Evolutionary conservation across 2,797 vertebrate species (phyloP).

Genomic region (Thunnus albacares): DNA sequence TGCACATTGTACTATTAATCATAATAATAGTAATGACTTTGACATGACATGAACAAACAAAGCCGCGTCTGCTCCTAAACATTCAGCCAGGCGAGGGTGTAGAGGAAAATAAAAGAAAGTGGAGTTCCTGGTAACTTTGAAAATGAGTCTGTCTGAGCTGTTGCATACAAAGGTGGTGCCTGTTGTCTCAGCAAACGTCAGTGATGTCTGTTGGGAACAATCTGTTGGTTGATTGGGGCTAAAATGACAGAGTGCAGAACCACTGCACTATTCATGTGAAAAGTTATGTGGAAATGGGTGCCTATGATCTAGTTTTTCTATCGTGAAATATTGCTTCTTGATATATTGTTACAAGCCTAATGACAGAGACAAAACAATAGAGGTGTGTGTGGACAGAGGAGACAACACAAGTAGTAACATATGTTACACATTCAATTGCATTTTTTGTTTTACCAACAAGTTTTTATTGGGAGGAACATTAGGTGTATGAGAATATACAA

Average conservation of each 20-base stretch:
- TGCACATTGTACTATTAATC: conserved; percentile 8
- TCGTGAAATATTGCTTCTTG: background rate
- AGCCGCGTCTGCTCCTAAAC: background rate
- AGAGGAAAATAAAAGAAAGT: background rate
- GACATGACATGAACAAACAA: background rate
- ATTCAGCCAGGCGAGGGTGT: background rate
- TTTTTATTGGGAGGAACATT: too few species aligned
- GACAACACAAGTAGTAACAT: too few species aligned
- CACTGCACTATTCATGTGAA: background rate
- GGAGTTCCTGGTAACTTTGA: background rate
- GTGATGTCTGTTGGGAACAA: background rate
- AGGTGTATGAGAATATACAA: too few species aligned
- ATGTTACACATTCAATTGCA: too few species aligned
- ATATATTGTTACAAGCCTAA: background rate
- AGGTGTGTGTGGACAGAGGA: too few species aligned
- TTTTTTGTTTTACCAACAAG: too few species aligned
- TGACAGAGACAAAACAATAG: too few species aligned
- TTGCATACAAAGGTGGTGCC: background rate
- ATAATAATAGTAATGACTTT: conserved; percentile 16
- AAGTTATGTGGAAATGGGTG: background rate
- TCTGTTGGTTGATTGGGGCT: background rate
- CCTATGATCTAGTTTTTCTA: background rate
- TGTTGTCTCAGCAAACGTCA: background rate
- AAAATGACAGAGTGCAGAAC: background rate
- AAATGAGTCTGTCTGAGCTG: background rate